phyloP scores from a whole-genome alignment of 1,140 invertebrate species.

The Drosophila subpulchrella region DNA sequence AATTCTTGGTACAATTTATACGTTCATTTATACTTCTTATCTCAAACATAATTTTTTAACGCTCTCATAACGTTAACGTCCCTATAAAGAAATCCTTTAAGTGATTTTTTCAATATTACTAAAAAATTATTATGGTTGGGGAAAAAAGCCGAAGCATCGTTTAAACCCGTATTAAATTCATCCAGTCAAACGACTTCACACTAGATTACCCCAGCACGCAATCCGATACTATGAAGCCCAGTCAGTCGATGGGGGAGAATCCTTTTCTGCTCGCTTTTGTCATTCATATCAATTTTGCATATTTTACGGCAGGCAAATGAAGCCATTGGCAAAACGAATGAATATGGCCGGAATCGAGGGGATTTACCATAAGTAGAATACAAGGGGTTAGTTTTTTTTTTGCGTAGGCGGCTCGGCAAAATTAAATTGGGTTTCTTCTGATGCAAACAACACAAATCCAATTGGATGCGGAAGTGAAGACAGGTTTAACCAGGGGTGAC shows the following conservation, averaged over 20 bases:
- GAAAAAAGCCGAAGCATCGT: conserved; percentile 14
- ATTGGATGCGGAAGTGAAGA: conserved; percentile 29
- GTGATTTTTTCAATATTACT: too few species aligned
- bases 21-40: too few species aligned
- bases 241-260: conserved; percentile 1
- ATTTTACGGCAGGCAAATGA: conserved; percentile 50
- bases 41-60: too few species aligned
- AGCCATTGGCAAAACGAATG: conserved; percentile 31
- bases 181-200: conserved; percentile 62
- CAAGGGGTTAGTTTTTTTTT: conserved; percentile 18
- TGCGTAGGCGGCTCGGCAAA: conserved; percentile 1
- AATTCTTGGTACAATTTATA: too few species aligned
- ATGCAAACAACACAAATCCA: conserved; percentile 38
- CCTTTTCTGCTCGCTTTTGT: conserved; percentile 15
- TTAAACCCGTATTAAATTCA: conserved; percentile 44
- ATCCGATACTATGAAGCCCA: conserved; percentile 14
- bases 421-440: conserved; percentile 32
- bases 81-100: too few species aligned
- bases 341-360: conserved; percentile 12
- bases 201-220: conserved; percentile 54
- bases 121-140: background rate
- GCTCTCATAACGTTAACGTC: too few species aligned
- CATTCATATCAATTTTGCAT: conserved; percentile 63
- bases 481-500: conserved; percentile 4
- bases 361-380: conserved; percentile 8